Evolutionary conservation across 2,113 vertebrate genomes (phyloP), one percentile per base, ranked within the genome.

Genomic region (Rhinoptilus africanus): DNA sequence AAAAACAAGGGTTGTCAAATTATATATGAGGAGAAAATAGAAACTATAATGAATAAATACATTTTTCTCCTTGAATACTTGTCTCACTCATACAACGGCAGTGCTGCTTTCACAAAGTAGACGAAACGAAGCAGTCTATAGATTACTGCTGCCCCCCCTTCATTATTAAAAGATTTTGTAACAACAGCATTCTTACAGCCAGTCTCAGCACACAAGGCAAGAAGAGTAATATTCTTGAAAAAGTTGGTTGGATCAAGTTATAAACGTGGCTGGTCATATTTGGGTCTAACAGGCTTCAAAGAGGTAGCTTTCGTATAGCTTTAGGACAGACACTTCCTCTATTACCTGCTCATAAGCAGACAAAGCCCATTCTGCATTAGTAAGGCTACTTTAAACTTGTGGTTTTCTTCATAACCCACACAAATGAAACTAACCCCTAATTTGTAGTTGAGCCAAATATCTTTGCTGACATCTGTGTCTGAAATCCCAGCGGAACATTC

Each of bases 1-100:
- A 79, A 92, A 97, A 97, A 91, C 91, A 94, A 85, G 77, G 89
- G 87, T 78, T 96, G 96, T 91, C 94, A 95, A 94, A 96, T 94
- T 94, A 92, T 82, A 83, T 48, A 81, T 3, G 45, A 90, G 85
- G 84, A 94, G 85, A 85, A 96, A 96, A 93, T 85, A 87, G 94
- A 92, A 97, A 81, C 77, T 79, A 32, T 75, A 89, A 91, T 53
- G 92, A 93, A 93, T 85, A 94, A 95, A 97, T 87, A 59, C 16
- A 37, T 41, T 78, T 74, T 71, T 74, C 18, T 43, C 57, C 62
- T 62, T 59, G 30, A 91, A 68, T 91, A 34, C 54, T 69, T 47
- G 23, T 48, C 62, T 91, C 80, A 30, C 14, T 88, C 45, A 82
- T 20, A 71, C 50, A 63, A 39, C 3, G 14, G 76, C 56, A 94